Evolutionary conservation across 1,140 invertebrate genomes (phyloP), one percentile per base, ranked within the genome.

Genomic region (Acromyrmex charruanus): DNA sequence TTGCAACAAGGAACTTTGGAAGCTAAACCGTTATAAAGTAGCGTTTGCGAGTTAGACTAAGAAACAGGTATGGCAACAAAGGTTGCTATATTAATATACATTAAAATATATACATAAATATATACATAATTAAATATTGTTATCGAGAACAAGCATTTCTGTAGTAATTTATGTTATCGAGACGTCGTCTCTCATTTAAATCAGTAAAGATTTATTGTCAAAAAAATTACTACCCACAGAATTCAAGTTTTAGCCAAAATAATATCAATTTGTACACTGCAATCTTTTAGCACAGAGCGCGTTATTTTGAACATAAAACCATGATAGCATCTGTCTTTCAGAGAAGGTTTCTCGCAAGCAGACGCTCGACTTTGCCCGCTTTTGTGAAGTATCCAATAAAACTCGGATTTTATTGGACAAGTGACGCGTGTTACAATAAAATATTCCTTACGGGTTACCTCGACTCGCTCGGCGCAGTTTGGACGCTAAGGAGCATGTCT

Each of bases 1-100:
- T 90, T 90, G 89, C 89, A 90, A 90, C 88, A 85, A 84, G 58
- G 55, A 75, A 84, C 80, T 84, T 84, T 75, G 80, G 80, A 61
- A 84, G 80, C 9, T 58, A 75, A 58, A 63, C 39, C 69, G 25
- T 84, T 75, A 49, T 51, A 84, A 84, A 84, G 61, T 55, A 49
- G 80, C n/a, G 35, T 44, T 69, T 25, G 39, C 7, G 69, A 61
- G 44, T 74, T 84, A 75, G 66, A 18, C 28, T 53, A 16, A n/a
- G 25, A 75, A 74, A 51, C 55, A 10, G 14, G 31, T 55, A 44
- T 3, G n/a, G 28, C 9, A 35, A 55, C 5, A 12, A 53, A 39
- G 16, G 12, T 14, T 65, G 5, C 0, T 75, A 3, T 16, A 44
- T 61, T 51, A 31, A 1, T 49, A 21, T 61, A 12, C 35, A 31